Evolutionary conservation across 2,888 invertebrate genomes (phyloP).

Genomic region (Galeopsomyia nigrocyanea): DNA sequence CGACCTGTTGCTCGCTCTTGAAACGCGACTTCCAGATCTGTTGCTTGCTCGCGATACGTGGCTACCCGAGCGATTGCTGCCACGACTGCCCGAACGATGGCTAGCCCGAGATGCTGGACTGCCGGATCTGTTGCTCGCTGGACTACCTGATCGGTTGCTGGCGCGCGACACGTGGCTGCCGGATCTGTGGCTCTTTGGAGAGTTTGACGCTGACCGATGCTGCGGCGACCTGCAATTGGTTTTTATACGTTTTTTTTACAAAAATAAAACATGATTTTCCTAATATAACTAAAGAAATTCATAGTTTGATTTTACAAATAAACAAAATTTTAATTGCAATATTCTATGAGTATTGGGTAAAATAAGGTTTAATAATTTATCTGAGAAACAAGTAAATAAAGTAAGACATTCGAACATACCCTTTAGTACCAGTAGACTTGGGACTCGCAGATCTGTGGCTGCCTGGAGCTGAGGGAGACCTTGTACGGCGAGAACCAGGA

Average conservation of each 20-base stretch:
- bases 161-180: constrained; percentile 64
- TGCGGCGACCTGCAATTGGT: not conserved
- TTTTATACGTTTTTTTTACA: too few relatives aligned
- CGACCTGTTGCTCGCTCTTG: constrained; percentile 62
- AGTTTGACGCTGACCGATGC: constrained; percentile 56
- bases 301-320: not conserved
- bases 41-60: constrained; percentile 24
- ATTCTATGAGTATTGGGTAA: too few relatives aligned
- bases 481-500: constrained; percentile 62
- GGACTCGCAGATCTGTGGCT: constrained; percentile 60
- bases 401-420: constrained; percentile 38
- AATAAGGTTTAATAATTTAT: too few relatives aligned
- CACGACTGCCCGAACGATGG: constrained; percentile 47
- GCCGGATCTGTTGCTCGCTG: constrained; percentile 59
- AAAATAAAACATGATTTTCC: not conserved
- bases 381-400: too few relatives aligned
- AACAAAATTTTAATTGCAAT: not conserved
- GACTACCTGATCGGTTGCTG: constrained; percentile 52
- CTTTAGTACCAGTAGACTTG: constrained; percentile 56
- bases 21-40: constrained; percentile 46
- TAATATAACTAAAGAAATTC: too few relatives aligned
- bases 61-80: constrained; percentile 63
- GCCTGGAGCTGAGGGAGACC: constrained; percentile 56
- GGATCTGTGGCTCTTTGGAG: constrained; percentile 59
- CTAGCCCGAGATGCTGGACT: constrained; percentile 55